Evolutionary conservation across 2,888 invertebrate genomes (phyloP).

Genomic region (Cryptus viduatorius): DNA sequence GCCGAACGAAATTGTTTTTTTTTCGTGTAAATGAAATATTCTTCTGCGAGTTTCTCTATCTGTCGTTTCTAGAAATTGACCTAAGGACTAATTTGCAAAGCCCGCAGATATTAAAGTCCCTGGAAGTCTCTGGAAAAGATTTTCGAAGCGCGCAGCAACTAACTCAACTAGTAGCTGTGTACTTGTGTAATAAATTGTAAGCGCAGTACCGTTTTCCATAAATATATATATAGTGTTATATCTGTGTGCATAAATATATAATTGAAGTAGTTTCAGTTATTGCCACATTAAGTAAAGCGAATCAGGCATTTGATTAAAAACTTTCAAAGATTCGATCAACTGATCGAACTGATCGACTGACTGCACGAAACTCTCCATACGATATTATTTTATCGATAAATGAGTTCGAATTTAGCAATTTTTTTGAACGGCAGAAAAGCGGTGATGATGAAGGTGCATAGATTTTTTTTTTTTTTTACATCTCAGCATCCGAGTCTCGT

Average conservation of each 20-base stretch:
- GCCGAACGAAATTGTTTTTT: too few relatives aligned
- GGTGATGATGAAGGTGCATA: neutral
- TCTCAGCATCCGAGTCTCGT: neutral
- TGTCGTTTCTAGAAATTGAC: slow-evolving; percentile 11
- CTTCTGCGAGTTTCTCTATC: neutral
- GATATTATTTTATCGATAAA: slow-evolving; percentile 14
- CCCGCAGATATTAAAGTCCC: neutral
- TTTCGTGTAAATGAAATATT: neutral
- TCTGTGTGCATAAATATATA: neutral
- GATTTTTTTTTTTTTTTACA: slow-evolving; percentile 14
- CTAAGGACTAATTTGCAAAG: slow-evolving; percentile 18
- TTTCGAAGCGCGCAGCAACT: slow-evolving; percentile 29
- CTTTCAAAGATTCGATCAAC: neutral
- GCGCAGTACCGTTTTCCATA: neutral
- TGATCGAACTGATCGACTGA: too few relatives aligned
- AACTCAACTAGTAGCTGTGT: slow-evolving; percentile 54
- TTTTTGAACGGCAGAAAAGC: neutral
- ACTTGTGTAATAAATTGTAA: slow-evolving; percentile 20
- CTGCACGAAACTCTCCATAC: neutral
- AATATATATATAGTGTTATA: neutral
- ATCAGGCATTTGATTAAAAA: neutral
- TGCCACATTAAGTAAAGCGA: slow-evolving; percentile 6
- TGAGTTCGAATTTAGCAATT: slow-evolving; percentile 3
- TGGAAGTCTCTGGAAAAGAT: neutral
- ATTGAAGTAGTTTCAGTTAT: neutral